Conservation (phyloP, 2,113 vertebrate species). For the Eurypyga helias region DNA sequence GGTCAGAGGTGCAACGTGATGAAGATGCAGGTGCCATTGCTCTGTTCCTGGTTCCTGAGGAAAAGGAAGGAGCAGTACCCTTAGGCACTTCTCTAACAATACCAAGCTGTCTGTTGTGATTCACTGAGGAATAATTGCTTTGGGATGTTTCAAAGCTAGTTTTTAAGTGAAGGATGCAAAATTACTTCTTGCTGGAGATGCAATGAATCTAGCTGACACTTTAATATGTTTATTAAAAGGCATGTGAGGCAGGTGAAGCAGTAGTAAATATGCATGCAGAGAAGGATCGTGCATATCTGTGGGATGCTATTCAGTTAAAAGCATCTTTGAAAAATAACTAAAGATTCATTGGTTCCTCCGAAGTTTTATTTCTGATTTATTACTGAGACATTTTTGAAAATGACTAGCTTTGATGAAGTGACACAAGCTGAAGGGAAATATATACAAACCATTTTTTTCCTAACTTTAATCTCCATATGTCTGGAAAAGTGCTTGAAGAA, state of each 20-base stretch:
- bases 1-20: not conserved
- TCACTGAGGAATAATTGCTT: conserved; percentile 31
- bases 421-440: conserved; percentile 52
- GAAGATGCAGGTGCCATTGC: not conserved
- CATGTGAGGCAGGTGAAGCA: conserved; percentile 48
- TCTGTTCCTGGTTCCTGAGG: not conserved
- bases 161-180: conserved; percentile 55
- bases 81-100: not conserved
- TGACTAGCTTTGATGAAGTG: conserved; percentile 50
- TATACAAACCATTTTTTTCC: conserved; percentile 45
- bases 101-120: conserved; percentile 1
- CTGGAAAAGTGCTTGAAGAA: conserved; percentile 38
- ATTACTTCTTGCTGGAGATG: conserved; percentile 1
- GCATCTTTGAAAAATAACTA: conserved; percentile 34
- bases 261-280: conserved; percentile 37
- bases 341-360: conserved; percentile 41
- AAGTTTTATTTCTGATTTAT: conserved; percentile 61
- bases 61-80: not conserved
- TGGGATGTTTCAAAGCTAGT: not conserved
- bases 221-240: conserved; percentile 48
- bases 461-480: conserved; percentile 45
- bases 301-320: conserved; percentile 30
- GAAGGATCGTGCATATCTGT: conserved; percentile 29
- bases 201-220: conserved; percentile 43
- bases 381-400: conserved; percentile 55